Conservation (phyloP, 2,113 vertebrate species). For the Larimichthys polyactis region DNA sequence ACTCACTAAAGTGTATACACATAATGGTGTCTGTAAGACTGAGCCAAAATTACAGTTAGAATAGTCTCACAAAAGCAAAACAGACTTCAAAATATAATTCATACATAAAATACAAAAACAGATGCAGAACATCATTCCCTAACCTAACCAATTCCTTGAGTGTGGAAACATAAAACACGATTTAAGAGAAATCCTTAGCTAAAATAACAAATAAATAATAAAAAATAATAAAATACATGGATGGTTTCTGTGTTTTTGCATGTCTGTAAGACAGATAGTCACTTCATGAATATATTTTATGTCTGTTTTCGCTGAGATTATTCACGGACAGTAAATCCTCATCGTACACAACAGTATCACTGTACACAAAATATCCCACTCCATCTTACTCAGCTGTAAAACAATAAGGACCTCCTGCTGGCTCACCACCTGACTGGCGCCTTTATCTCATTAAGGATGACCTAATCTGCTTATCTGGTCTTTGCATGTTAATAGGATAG, state of each 20-base stretch:
- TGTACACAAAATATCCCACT: slow-evolving; percentile 8
- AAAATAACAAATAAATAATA: background rate
- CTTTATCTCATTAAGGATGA: slow-evolving; percentile 68
- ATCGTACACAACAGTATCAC: background rate
- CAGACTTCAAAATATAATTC: too few species aligned
- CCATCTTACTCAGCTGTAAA: slow-evolving; percentile 54
- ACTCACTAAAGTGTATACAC: background rate
- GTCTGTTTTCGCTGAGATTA: slow-evolving; percentile 15
- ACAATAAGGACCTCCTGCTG: slow-evolving; percentile 50
- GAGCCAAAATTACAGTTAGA: background rate
- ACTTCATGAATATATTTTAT: background rate
- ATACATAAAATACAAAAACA: too few species aligned
- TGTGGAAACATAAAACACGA: too few species aligned
- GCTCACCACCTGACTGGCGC: slow-evolving; percentile 56
- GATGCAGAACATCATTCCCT: too few species aligned
- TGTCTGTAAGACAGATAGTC: background rate
- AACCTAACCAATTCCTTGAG: too few species aligned
- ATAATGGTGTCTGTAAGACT: background rate
- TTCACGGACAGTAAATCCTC: slow-evolving; percentile 13
- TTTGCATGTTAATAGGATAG: slow-evolving; percentile 59
- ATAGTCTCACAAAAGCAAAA: too few species aligned
- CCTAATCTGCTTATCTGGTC: slow-evolving; percentile 64
- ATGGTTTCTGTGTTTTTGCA: background rate
- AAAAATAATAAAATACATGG: background rate
- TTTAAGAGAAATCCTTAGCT: too few species aligned